These are phyloP conservation scores for Andrena cerasifolii DNA, from an alignment of 1,140 invertebrate genomes.

Conservation along the genomic window DNA sequence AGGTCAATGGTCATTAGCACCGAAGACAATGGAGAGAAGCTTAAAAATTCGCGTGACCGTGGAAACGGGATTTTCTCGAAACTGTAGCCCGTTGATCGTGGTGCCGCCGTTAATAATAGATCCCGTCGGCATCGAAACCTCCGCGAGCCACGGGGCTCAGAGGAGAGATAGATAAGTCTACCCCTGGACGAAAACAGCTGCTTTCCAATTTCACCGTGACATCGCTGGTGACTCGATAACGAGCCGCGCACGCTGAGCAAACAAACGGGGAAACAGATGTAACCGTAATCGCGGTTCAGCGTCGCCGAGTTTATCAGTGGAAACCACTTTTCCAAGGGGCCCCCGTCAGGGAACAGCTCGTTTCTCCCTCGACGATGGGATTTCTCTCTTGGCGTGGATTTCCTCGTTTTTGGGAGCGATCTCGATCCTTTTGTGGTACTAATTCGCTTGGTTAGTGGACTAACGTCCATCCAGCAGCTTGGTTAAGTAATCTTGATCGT, in stretches of 20 bases:
- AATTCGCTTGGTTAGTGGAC: too few species aligned
- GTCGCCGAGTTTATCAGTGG: conserved; percentile 36
- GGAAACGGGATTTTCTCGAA: neutral
- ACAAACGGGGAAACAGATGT: conserved; percentile 52
- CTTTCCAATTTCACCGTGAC: conserved; percentile 20
- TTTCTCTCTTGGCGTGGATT: too few species aligned
- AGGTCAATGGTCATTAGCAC: conserved; percentile 8
- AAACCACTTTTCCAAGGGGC: neutral
- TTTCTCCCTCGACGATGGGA: too few species aligned
- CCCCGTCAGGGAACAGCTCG: neutral
- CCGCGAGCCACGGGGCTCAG: too few species aligned
- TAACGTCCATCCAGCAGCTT: too few species aligned
- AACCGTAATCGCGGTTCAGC: conserved; percentile 33
- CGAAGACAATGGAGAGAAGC: neutral
- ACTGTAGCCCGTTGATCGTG: neutral
- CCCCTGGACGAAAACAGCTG: conserved; percentile 39
- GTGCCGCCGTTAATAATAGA: conserved; percentile 51
- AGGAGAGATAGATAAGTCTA: conserved; percentile 17
- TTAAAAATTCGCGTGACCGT: conserved; percentile 10
- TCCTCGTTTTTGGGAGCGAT: neutral
- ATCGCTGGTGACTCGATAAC: conserved; percentile 45
- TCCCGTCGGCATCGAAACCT: conserved; percentile 8
- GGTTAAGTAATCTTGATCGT: too few species aligned
- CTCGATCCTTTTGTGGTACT: too few species aligned
- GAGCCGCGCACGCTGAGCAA: conserved; percentile 9